phyloP scores from a whole-genome alignment of 2,113 vertebrate species.

The Corynorhinus townsendii region DNA sequence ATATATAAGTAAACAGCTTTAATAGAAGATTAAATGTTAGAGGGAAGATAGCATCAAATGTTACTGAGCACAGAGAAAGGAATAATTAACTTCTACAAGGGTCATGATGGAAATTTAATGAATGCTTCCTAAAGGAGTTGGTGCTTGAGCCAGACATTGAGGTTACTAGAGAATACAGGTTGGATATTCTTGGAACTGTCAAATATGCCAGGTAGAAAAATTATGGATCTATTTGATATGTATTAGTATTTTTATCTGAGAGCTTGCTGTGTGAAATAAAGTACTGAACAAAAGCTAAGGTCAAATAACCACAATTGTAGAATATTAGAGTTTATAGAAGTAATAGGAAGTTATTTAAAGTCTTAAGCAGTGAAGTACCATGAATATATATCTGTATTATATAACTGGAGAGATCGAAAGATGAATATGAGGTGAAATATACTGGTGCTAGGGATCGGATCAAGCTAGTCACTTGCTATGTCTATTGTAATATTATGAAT shows the following conservation, averaged over 20 bases:
- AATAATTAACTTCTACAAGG: neutral
- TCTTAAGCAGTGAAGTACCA: neutral
- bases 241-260: neutral
- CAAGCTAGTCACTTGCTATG: neutral
- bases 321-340: neutral
- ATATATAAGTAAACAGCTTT: neutral
- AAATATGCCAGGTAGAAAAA: neutral
- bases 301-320: neutral
- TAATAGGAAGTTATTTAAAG: neutral
- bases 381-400: neutral
- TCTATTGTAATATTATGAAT: neutral
- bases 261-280: neutral
- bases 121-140: neutral
- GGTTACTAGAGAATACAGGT: neutral
- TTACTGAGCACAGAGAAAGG: neutral
- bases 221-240: neutral
- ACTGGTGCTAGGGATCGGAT: neutral
- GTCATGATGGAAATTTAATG: neutral
- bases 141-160: neutral
- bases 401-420: neutral
- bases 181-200: neutral
- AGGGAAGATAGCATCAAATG: neutral
- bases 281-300: neutral
- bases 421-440: neutral
- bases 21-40: neutral